Conservation (phyloP, 2,888 invertebrate species). For the Hyposoter didymator region DNA sequence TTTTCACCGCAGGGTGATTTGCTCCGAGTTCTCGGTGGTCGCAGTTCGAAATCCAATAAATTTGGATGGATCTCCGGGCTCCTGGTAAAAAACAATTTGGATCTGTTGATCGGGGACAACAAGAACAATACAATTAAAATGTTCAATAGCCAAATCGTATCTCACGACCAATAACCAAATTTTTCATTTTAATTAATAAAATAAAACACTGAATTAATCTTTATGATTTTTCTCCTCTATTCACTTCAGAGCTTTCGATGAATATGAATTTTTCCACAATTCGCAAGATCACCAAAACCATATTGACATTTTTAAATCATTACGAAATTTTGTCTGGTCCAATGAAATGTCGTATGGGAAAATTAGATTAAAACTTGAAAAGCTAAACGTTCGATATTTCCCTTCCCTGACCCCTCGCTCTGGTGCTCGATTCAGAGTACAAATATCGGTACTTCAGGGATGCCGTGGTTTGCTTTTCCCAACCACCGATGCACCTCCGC, state of each 20-base stretch:
- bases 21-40: constrained; percentile 88
- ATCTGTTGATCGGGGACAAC: constrained; percentile 87
- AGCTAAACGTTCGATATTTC: constrained; percentile 31
- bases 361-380: constrained; percentile 60
- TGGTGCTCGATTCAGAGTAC: constrained; percentile 3
- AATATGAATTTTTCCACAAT: not conserved
- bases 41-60: constrained; percentile 84
- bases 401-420: not conserved
- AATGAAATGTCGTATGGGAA: too few relatives aligned
- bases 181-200: not conserved
- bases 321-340: too few relatives aligned
- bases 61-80: constrained; percentile 90
- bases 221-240: not conserved
- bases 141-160: constrained; percentile 77
- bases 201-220: not conserved
- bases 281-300: not conserved
- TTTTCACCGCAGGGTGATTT: constrained; percentile 90
- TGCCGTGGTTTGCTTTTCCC: constrained; percentile 81
- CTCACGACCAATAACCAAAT: not conserved
- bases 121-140: constrained; percentile 85
- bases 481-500: constrained; percentile 71
- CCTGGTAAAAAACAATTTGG: constrained; percentile 86
- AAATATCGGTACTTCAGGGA: constrained; percentile 36
- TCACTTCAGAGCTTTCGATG: not conserved
- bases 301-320: too few relatives aligned